A percentile compares a stretch with the other conserved stretches of the same genome.
Evolutionary conservation across 2,888 invertebrate species (phyloP).

Genomic region (Drosophila infuscata): DNA sequence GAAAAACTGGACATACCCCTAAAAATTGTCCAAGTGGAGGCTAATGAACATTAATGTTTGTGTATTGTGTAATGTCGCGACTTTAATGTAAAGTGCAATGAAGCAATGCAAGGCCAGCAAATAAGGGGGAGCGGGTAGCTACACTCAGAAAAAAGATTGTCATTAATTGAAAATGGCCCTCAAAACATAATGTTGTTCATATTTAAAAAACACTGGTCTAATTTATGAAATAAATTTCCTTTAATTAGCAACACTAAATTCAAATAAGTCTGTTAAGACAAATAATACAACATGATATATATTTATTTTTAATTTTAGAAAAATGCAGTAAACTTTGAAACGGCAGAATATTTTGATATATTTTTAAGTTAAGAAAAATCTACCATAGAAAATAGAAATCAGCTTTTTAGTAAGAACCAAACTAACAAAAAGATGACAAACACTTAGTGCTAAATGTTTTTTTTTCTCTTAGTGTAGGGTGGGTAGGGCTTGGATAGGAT

Average conservation of each 20-base stretch:
- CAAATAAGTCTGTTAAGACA: background rate
- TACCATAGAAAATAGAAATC: background rate
- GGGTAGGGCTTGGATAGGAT: constrained; percentile 18
- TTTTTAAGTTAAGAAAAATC: background rate
- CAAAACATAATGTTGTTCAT: background rate
- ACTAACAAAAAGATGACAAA: background rate
- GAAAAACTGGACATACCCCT: constrained; percentile 44
- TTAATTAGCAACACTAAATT: background rate
- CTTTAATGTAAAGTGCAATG: constrained; percentile 79
- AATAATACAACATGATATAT: background rate
- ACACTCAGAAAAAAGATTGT: background rate
- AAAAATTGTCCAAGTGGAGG: constrained; percentile 20
- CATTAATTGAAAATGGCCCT: background rate
- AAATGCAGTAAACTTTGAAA: background rate
- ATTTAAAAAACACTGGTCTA: too few species aligned
- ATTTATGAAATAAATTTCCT: background rate
- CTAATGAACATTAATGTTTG: constrained; percentile 75
- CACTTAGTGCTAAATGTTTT: background rate
- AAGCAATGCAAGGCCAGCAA: constrained; percentile 69
- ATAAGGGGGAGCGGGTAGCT: constrained; percentile 5
- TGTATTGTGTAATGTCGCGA: constrained; percentile 73
- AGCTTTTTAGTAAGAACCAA: background rate
- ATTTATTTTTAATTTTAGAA: background rate
- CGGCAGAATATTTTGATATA: background rate
- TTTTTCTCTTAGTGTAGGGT: constrained; percentile 1